Base-by-base conservation (phyloP, 2,888 invertebrate species). In the Pedicia rivosa region DNA sequence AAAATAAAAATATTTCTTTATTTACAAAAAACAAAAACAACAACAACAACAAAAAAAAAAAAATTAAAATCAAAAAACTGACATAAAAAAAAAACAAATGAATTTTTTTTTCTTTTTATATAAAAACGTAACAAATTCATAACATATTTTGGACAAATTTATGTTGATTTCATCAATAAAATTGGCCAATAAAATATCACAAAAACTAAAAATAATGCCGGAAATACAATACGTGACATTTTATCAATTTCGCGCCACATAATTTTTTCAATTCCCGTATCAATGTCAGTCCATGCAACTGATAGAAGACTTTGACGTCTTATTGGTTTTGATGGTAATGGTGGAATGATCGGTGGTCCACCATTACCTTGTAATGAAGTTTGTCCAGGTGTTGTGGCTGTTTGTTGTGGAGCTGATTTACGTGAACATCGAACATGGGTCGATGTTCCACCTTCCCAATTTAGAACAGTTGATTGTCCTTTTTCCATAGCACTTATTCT, bases 101-200 rank as follows among this genome's bases (percentile, higher is more conserved):
- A n/a, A n/a, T n/a, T n/a, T n/a, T n/a, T n/a, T n/a, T n/a, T n/a
- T n/a, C n/a, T n/a, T n/a, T n/a, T n/a, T n/a, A n/a, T n/a, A n/a
- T n/a, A n/a, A n/a, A n/a, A n/a, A n/a, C n/a, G n/a, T n/a, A n/a
- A n/a, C n/a, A n/a, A n/a, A n/a, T n/a, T n/a, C n/a, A n/a, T n/a
- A n/a, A n/a, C n/a, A n/a, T n/a, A n/a, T n/a, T n/a, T n/a, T n/a
- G n/a, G n/a, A n/a, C n/a, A n/a, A n/a, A n/a, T n/a, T 55, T 60
- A 59, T 54, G 60, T 57, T 30, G 74, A 76, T 51, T 76, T 78
- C 46, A 79, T 63, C 32, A 81, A 59, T 33, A 84, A 60, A 41
- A 81, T 74, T 1, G 81, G 80, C 82, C 83, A 84, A 58, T 81
- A 84, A 51, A 81, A 64, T 1, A 76, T 65, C 36, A 78, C 72